These are phyloP conservation scores for Colletes latitarsis DNA, from an alignment of 1,140 invertebrate genomes.

Conservation along the genomic window DNA sequence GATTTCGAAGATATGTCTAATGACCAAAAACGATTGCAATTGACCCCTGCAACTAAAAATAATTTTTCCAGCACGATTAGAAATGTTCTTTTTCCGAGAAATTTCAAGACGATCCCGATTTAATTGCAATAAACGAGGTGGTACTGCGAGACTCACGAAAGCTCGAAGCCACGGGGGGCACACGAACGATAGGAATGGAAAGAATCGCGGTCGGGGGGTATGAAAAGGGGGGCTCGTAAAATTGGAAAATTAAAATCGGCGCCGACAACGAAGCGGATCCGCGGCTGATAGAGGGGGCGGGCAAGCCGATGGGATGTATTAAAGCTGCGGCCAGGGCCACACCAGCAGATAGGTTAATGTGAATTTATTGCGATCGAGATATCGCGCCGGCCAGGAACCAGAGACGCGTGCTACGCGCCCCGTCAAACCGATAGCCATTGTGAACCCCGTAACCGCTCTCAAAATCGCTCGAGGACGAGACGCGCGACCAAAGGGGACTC, in stretches of 20 bases:
- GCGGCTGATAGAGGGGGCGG: slow-evolving; percentile 4
- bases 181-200: no score
- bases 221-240: slow-evolving; percentile 31
- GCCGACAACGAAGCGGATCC: slow-evolving; percentile 54
- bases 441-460: slow-evolving; percentile 43
- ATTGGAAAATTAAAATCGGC: slow-evolving; percentile 64
- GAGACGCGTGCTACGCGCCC: slow-evolving; percentile 74
- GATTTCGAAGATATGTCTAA: no score
- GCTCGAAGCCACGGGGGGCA: no score
- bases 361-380: slow-evolving; percentile 81
- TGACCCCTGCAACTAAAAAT: no score
- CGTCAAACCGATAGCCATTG: slow-evolving; percentile 74
- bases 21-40: no score
- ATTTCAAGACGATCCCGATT: no score
- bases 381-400: slow-evolving; percentile 73
- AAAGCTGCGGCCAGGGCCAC: slow-evolving; percentile 71
- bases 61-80: no score
- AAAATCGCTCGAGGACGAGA: slow-evolving; percentile 41
- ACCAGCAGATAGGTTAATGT: slow-evolving; percentile 80
- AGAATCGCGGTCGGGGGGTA: no score
- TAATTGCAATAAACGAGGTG: no score
- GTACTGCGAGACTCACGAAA: no score
- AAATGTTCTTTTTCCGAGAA: no score
- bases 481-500: slow-evolving; percentile 12
- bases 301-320: slow-evolving; percentile 63